A percentile compares a stretch with the other conserved stretches of the same genome.
Evolutionary conservation across 1,140 invertebrate species (phyloP).

Genomic region (Ridgeia piscesae): DNA sequence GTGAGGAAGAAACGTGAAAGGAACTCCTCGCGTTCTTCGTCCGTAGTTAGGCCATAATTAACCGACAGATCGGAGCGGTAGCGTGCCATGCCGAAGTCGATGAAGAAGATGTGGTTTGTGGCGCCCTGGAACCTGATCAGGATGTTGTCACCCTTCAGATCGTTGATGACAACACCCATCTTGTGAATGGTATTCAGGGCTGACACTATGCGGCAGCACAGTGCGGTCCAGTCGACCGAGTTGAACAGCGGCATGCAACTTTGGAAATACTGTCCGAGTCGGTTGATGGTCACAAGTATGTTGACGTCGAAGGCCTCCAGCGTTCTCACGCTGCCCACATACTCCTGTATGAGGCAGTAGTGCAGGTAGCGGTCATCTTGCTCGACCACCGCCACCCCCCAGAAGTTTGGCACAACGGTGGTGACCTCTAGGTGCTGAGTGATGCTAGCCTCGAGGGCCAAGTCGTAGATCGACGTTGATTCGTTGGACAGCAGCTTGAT

Average conservation of each 20-base stretch:
- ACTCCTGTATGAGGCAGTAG: not conserved
- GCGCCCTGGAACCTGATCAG: not conserved
- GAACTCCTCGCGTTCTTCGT: not conserved
- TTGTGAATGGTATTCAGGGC: not conserved
- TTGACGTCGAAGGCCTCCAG: not conserved
- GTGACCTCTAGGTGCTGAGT: not conserved
- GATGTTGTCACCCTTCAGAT: not conserved
- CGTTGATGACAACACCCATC: not conserved
- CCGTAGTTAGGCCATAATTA: not conserved
- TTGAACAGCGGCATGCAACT: not conserved
- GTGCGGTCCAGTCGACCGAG: not conserved
- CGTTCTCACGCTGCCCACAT: not conserved
- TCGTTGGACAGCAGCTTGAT: not conserved
- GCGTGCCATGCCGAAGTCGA: not conserved
- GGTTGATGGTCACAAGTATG: not conserved
- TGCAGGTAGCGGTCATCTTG: not conserved
- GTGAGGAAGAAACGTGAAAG: not conserved
- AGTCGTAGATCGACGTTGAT: not conserved
- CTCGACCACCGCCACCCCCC: not conserved
- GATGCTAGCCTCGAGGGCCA: not conserved
- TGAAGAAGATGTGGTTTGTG: not conserved
- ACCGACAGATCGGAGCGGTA: not conserved
- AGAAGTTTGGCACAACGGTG: not conserved
- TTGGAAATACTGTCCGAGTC: not conserved
- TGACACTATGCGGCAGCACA: not conserved